A percentile compares a stretch with the other conserved stretches of the same genome.
Conservation (phyloP, 2,113 vertebrate genomes). For the Osmerus eperlanus region DNA sequence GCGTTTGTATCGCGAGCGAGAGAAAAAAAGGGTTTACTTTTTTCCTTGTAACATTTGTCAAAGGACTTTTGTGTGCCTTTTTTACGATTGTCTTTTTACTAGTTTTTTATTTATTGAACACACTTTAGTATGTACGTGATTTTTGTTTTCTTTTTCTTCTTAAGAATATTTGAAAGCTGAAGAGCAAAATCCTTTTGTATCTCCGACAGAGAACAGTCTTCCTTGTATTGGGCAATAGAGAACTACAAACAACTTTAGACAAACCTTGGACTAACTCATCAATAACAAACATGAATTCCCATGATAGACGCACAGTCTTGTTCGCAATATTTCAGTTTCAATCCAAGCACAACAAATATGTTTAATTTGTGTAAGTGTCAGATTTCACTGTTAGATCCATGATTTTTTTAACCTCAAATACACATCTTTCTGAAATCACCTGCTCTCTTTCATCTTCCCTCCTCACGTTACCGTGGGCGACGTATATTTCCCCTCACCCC, state of each 20-base stretch:
- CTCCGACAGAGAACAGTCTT: slow-evolving; percentile 84
- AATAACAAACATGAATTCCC: slow-evolving; percentile 46
- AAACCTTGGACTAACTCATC: slow-evolving; percentile 64
- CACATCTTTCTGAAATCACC: no score
- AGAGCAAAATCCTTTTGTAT: slow-evolving; percentile 78
- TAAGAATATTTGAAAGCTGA: slow-evolving; percentile 50
- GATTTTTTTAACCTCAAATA: no score
- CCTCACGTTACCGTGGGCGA: no score
- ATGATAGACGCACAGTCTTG: slow-evolving; percentile 38
- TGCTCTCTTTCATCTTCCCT: background rate
- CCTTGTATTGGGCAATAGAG: slow-evolving; percentile 91
- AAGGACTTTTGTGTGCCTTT: slow-evolving; percentile 98
- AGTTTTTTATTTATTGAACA: slow-evolving; percentile 83
- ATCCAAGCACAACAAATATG: slow-evolving; percentile 37
- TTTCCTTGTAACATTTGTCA: slow-evolving; percentile 85
- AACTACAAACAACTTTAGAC: slow-evolving; percentile 70
- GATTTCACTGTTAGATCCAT: no score
- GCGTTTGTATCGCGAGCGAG: slow-evolving; percentile 82
- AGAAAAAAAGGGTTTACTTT: slow-evolving; percentile 76
- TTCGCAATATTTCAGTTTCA: slow-evolving; percentile 22
- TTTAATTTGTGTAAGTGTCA: background rate
- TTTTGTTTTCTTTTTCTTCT: slow-evolving; percentile 47
- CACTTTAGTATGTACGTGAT: slow-evolving; percentile 79
- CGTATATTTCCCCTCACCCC: no score
- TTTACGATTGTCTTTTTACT: slow-evolving; percentile 94